Base-by-base conservation (phyloP, 2,888 invertebrate genomes). In the Rhamnusium bicolor region DNA sequence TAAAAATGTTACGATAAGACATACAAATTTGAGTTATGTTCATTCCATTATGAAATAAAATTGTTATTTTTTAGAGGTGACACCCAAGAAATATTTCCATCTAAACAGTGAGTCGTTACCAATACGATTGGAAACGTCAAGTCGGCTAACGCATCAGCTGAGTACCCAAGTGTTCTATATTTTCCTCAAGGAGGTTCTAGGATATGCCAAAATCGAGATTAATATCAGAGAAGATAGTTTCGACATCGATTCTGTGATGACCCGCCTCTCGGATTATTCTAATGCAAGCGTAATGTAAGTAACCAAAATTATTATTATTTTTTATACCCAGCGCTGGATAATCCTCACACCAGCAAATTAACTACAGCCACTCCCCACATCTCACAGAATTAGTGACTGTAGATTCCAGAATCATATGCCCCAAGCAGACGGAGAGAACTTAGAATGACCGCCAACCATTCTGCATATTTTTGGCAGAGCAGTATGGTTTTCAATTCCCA, bases 161-260 rank as follows among this genome's bases (percentile, higher is more conserved):
- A 88, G 88, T 32, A 90, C 92, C 0, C 87, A 90, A 75, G 89
- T 92, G 56, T 92, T 91, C 86, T 90, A 88, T 72, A 91, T 92
- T 69, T 91, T 91, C 78, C 83, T 92, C 8, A 88, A 90, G 56
- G 88, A 87, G 80, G 83, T 90, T 32, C 80, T 90, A 21, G 88
- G 87, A 7, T 91, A 91, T 80, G 81, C 87, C 0, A 86, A 86
- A 47, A 87, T 91, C 1, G 83, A 83, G 12, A 84, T 90, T 4
- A 77, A 87, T 2, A 81, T 87, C n/a, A 80, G 82, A 40, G 88
- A 89, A n/a, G 90, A 90, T 76, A 74, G 86, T 56, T 90, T 89
- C 79, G 82, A 89, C 53, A 83, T 86, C 1, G 80, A 81, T 0
- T 79, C 83, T 1, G 86, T 87, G 1, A 86, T 89, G 53, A 82